Evolutionary conservation across 2,797 vertebrate species (phyloP), one percentile per base, ranked within the genome.

Genomic region (Peromyscus attwateri): DNA sequence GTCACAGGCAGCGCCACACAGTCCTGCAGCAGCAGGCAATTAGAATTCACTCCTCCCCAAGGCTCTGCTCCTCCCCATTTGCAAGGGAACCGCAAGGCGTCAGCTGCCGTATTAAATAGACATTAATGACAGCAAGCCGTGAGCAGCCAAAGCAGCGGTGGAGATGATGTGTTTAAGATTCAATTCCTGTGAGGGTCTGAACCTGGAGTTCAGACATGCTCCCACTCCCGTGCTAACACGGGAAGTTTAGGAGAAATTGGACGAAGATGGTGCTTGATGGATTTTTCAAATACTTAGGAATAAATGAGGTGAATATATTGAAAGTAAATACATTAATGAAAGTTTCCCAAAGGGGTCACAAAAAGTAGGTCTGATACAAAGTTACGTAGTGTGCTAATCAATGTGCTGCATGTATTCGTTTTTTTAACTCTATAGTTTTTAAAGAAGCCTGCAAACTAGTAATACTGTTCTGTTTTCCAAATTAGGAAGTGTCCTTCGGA

Each of bases 41-140:
- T 97, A 94, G 77, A 97, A 49, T 97, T 95, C 97, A 27, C 92
- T 98, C 97, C 97, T 97, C 93, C 71, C 40, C 96, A 64, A 3
- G 96, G 95, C 94, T 97, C 80, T 6, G 57, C 89, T 96, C 97
- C 91, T 73, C 97, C 75, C 71, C 91, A 62, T 95, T 96, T 95
- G 95, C 95, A 91, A 97, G 96, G 89, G 97, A 89, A 95, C 98
- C 98, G 92, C 94, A 68, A 88, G 97, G 96, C 97, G 79, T 96
- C 79, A 85, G 97, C 96, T 97, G 88, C 96, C 89, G 1, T 97
- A 89, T 97, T 96, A 97, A 95, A 81, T 62, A 91, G 97, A 97
- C 95, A 80, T 96, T 98, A 98, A 98, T 97, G 97, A 98, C 97
- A 75, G 96, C 66, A 79, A 84, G 96, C 12, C 29, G 3, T 95